Evolutionary conservation across 2,888 invertebrate species (phyloP), one percentile per base, ranked within the genome.

Genomic region (Caenorhabditis afra): DNA sequence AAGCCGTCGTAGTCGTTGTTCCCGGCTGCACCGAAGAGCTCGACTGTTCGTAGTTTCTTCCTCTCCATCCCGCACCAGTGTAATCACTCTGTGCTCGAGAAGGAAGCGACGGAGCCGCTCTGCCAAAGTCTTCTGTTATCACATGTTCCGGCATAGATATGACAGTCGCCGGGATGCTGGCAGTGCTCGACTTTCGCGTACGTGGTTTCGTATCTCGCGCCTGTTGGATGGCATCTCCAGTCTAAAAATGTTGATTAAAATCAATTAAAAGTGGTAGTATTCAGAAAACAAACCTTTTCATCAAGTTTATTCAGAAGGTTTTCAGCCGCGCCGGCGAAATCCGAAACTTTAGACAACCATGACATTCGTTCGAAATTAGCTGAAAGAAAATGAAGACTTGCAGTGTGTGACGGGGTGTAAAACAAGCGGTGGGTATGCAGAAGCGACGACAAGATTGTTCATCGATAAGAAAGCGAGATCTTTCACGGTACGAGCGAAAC

Each of bases 231-330:
- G 76, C 83, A 39, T 81, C 81, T 44, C 83, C 83, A n/a, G 78
- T 64, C 77, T 64, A 12, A 12, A 74, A 50, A 41, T 4, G 5
- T 29, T 29, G 29, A 29, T 29, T n/a, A n/a, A n/a, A n/a, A n/a
- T n/a, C n/a, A n/a, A n/a, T n/a, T n/a, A n/a, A n/a, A n/a, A n/a
- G n/a, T n/a, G n/a, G n/a, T n/a, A n/a, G n/a, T 29, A 57, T 16
- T n/a, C 0, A 18, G 4, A 52, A 67, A 29, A 57, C 1, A 18
- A 23, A 94, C 94, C 90, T 94, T 93, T 87, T 94, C 93, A 87
- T 95, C 94, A 23, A 95, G 91, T 88, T 93, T 94, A 87, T 94
- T 94, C 20, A 95, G 92, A 74, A 95, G 58, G 64, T 81, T 82
- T 39, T 86, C 86, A 4, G 86, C 86, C 41, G 81, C 82, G 3